Evolutionary conservation across 30 jellyfish, hydroid and myxozoan genomes (phyloP).

Genomic region (Clytia hemisphaerica): DNA sequence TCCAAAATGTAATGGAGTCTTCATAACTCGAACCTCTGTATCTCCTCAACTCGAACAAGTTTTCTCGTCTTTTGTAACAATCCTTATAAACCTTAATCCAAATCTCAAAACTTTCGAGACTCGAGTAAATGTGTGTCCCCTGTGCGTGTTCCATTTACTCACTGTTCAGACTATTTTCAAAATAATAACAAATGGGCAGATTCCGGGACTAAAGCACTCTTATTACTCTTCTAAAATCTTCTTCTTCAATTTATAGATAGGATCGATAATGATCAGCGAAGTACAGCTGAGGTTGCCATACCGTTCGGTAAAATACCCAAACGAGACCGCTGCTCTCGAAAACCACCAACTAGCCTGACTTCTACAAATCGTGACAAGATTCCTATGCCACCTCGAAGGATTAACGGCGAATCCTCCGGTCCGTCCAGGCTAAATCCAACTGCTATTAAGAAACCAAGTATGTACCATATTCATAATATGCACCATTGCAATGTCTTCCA

Average conservation of each 20-base stretch:
- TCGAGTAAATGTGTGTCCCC: no score
- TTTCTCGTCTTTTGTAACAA: no score
- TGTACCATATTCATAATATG: neutral
- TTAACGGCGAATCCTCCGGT: slow-evolving; percentile 15
- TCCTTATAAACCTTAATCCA: no score
- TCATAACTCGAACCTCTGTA: no score
- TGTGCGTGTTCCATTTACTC: no score
- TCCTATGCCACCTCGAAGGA: neutral
- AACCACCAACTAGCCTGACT: slow-evolving; percentile 16
- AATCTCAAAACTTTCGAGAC: no score
- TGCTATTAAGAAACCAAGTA: slow-evolving; percentile 57
- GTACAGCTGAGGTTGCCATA: slow-evolving; percentile 52
- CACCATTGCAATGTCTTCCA: no score
- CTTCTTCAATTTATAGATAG: slow-evolving; percentile 15
- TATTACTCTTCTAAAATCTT: neutral
- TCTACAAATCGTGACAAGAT: neutral
- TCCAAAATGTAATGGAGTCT: no score
- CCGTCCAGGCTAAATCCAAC: slow-evolving; percentile 24
- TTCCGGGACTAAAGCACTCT: neutral
- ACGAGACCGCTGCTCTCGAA: slow-evolving; percentile 54
- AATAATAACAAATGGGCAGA: neutral
- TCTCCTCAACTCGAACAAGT: no score
- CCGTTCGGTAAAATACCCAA: slow-evolving; percentile 51
- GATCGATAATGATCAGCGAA: slow-evolving; percentile 42
- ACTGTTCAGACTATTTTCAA: no score